Evolutionary conservation across 1,140 invertebrate genomes (phyloP), one percentile per base, ranked within the genome.

Genomic region (Eumeta japonica): DNA sequence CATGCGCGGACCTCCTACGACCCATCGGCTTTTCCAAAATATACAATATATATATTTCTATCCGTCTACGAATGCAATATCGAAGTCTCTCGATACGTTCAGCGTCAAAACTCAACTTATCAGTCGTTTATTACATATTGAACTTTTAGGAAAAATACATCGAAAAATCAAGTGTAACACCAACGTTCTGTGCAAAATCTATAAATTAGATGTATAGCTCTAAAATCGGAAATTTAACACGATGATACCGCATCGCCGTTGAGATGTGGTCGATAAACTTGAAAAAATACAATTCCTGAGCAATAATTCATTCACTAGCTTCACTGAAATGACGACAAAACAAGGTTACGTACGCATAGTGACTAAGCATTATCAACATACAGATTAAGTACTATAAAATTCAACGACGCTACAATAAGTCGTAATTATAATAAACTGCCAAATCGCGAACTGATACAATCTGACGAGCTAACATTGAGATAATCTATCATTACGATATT

Each of bases 151-250:
- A 70, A 58, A 68, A 73, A 71, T 65, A 71, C 63, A 55, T 66
- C 65, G 4, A 73, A 73, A 73, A 73, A 68, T 71, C 48, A 68
- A 63, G 68, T 73, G 68, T 68, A 71, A 73, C 55, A 71, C 62
- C 65, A 73, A 71, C 68, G 58, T 73, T 73, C 68, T 67, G 68
- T 73, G 68, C 68, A 71, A 7, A 52, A 5, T 68, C 57, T 64
- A 63, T 55, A 67, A 67, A 68, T 64, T 59, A 64, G 63, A 57
- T 49, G n/a, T n/a, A n/a, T n/a, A 53, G 55, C 56, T 52, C 62
- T 58, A 57, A 62, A 62, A 57, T 59, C 63, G 61, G 48, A 58
- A 66, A 61, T 66, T 66, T 55, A 72, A 72, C 67, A 72, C n/a
- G n/a, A 70, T 63, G 58, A 59, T 51, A 61, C 50, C 62, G 62